phyloP scores from a whole-genome alignment of 2,888 invertebrate species.

The Epirrita christyi region DNA sequence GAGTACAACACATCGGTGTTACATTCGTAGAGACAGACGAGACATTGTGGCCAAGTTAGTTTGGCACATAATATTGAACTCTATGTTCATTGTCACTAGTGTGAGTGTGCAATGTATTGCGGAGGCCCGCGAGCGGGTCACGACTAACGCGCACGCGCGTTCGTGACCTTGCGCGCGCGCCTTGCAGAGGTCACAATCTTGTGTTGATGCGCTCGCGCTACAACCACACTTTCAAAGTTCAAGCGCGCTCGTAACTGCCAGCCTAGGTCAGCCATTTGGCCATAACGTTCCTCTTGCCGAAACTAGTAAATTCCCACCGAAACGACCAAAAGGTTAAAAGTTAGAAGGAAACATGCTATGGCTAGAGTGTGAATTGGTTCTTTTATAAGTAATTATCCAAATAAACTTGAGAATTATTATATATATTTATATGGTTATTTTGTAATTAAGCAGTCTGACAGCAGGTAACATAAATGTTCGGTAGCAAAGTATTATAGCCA shows the following conservation, averaged over 20 bases:
- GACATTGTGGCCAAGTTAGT: slow-evolving; percentile 56
- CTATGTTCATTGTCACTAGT: slow-evolving; percentile 62
- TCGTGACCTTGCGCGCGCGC: slow-evolving; percentile 84
- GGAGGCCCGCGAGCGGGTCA: slow-evolving; percentile 81
- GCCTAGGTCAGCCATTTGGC: slow-evolving; percentile 24
- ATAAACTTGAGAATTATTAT: no score
- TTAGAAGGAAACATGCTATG: not conserved
- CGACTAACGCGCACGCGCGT: slow-evolving; percentile 82
- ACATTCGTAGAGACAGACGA: slow-evolving; percentile 55
- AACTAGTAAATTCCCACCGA: slow-evolving; percentile 1
- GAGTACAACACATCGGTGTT: slow-evolving; percentile 51
- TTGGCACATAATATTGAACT: slow-evolving; percentile 66
- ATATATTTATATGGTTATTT: no score
- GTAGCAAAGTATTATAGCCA: slow-evolving; percentile 4
- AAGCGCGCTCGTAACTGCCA: slow-evolving; percentile 38
- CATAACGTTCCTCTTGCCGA: slow-evolving; percentile 3
- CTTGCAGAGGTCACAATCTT: slow-evolving; percentile 77
- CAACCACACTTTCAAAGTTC: slow-evolving; percentile 62
- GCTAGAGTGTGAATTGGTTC: no score
- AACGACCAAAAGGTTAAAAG: not conserved
- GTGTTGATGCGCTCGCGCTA: slow-evolving; percentile 72
- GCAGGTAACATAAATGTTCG: not conserved
- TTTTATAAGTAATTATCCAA: no score
- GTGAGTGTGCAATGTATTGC: slow-evolving; percentile 57
- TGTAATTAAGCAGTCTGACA: not conserved